phyloP scores from a whole-genome alignment of 2,113 vertebrate species.

The Clarias magur region DNA sequence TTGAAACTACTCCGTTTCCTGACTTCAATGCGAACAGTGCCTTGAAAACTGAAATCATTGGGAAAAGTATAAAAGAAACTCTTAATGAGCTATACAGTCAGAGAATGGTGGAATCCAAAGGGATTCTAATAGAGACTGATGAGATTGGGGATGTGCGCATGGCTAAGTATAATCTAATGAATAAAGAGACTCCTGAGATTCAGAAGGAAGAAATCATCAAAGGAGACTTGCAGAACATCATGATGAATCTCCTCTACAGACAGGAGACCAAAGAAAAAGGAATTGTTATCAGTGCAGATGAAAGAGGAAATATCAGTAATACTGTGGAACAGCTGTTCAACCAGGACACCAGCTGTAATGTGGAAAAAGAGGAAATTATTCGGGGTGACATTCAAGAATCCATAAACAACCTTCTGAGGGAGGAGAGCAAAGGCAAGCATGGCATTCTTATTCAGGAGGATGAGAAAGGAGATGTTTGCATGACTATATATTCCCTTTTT shows the following conservation, averaged over 20 bases:
- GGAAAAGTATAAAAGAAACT: slow-evolving; percentile 87
- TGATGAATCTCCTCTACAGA: slow-evolving; percentile 83
- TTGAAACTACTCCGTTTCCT: slow-evolving; percentile 88
- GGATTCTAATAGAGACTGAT: slow-evolving; percentile 85
- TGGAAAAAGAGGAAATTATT: slow-evolving; percentile 83
- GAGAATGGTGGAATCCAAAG: slow-evolving; percentile 82
- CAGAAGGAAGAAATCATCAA: slow-evolving; percentile 85
- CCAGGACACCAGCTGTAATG: slow-evolving; percentile 68
- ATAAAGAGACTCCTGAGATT: slow-evolving; percentile 81
- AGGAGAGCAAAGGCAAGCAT: slow-evolving; percentile 73
- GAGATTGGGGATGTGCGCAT: slow-evolving; percentile 89
- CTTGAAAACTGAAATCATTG: slow-evolving; percentile 82
- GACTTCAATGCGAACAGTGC: slow-evolving; percentile 79
- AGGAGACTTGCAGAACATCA: slow-evolving; percentile 83
- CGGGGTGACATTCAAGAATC: slow-evolving; percentile 83
- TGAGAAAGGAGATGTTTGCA: slow-evolving; percentile 87
- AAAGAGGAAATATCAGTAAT: slow-evolving; percentile 82
- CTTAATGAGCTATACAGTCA: slow-evolving; percentile 83
- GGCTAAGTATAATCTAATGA: slow-evolving; percentile 91
- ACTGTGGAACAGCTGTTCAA: slow-evolving; percentile 83
- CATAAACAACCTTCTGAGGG: slow-evolving; percentile 79
- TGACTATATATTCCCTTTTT: slow-evolving; percentile 90
- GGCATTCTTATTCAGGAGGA: slow-evolving; percentile 90
- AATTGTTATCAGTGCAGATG: slow-evolving; percentile 79
- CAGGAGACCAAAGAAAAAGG: slow-evolving; percentile 70